phyloP scores from a whole-genome alignment of 2,888 invertebrate species.

The Sminthurinus aureus region DNA sequence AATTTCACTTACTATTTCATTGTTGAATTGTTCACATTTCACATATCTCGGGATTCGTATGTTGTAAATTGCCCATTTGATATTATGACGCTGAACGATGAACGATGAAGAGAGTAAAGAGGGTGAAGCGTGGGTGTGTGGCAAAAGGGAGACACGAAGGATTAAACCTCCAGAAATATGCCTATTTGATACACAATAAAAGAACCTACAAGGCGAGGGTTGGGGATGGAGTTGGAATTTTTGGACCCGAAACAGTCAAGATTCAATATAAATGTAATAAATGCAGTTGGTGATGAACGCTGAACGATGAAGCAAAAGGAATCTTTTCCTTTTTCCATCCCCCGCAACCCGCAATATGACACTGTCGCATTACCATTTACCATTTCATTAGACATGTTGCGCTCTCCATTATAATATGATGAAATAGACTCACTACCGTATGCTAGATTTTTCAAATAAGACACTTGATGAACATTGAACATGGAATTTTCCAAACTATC shows the following conservation, averaged over 20 bases:
- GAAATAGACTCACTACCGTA: too few species aligned
- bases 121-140: slow-evolving; percentile 28
- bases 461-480: too few species aligned
- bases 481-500: too few species aligned
- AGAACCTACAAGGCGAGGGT: neutral
- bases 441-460: too few species aligned
- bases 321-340: neutral
- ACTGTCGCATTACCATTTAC: slow-evolving; percentile 12
- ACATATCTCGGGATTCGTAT: neutral
- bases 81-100: neutral
- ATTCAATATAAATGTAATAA: neutral
- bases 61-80: slow-evolving; percentile 2
- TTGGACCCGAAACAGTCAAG: neutral
- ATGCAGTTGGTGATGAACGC: neutral
- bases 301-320: neutral
- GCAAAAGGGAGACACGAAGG: slow-evolving; percentile 3
- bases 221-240: neutral
- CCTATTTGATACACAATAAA: neutral
- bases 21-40: neutral
- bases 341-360: slow-evolving; percentile 27
- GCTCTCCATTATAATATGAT: too few species aligned
- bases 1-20: slow-evolving; percentile 26
- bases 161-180: neutral
- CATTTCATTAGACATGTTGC: too few species aligned
- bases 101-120: neutral